Percentiles rank a stretch among this genome's conserved stretches.
These are phyloP conservation scores for Calameuta filiformis DNA, from an alignment of 2,888 invertebrate species.

Conservation along the genomic window DNA sequence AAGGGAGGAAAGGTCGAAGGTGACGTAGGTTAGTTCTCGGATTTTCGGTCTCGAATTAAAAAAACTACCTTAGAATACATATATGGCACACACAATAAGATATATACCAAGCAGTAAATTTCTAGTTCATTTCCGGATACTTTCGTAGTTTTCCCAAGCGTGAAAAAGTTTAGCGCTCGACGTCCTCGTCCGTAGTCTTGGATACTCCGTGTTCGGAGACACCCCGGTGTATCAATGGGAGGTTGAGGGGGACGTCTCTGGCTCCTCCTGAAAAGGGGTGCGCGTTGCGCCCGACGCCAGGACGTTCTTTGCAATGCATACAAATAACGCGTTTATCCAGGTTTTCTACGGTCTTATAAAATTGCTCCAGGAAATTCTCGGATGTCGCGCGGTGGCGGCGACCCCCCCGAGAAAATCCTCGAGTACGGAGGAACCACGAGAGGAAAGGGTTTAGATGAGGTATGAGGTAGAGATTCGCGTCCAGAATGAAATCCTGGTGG, in stretches of 20 bases:
- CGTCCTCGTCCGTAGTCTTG: not conserved
- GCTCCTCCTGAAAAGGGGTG: too few species aligned
- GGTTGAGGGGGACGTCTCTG: not conserved
- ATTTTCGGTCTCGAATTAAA: too few species aligned
- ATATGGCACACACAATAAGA: too few species aligned
- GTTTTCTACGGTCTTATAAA: not conserved
- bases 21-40: too few species aligned
- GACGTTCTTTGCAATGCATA: conserved; percentile 1
- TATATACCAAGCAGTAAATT: conserved; percentile 21
- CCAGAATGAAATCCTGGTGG: not conserved
- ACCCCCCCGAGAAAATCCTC: too few species aligned
- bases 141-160: conserved; percentile 4
- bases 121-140: conserved; percentile 13
- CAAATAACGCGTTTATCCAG: conserved; percentile 7
- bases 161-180: not conserved
- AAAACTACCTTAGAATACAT: too few species aligned
- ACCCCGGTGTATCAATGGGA: not conserved
- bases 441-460: too few species aligned
- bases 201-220: not conserved
- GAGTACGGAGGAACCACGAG: too few species aligned
- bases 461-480: too few species aligned
- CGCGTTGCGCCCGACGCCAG: too few species aligned
- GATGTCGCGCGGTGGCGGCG: too few species aligned
- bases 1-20: too few species aligned
- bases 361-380: not conserved